Percentiles rank a stretch among this genome's conserved stretches.
Conservation (phyloP, 2,113 vertebrate genomes). For the Eurypyga helias region DNA sequence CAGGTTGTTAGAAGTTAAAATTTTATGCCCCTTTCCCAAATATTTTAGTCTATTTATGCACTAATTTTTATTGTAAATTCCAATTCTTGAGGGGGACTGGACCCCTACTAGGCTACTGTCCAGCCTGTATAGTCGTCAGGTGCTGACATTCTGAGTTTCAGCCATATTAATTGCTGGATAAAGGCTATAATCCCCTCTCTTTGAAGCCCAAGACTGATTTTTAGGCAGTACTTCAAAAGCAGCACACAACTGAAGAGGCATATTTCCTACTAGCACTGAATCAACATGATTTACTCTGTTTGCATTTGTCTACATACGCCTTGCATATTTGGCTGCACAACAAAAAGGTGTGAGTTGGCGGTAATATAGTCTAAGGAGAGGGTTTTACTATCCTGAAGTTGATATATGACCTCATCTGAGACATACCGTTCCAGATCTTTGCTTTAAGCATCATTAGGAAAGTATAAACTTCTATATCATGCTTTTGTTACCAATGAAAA, state of each 20-base stretch:
- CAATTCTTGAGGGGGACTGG: slow-evolving; percentile 81
- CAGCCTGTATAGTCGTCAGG: slow-evolving; percentile 85
- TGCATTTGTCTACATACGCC: slow-evolving; percentile 73
- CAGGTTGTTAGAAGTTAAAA: slow-evolving; percentile 60
- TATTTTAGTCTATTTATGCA: slow-evolving; percentile 61
- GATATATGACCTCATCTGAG: slow-evolving; percentile 72
- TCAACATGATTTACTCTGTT: slow-evolving; percentile 80
- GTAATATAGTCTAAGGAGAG: slow-evolving; percentile 68
- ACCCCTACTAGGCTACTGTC: slow-evolving; percentile 87
- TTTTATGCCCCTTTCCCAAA: slow-evolving; percentile 39
- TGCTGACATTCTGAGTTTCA: slow-evolving; percentile 88
- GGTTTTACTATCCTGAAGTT: slow-evolving; percentile 69
- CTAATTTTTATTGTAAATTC: slow-evolving; percentile 74
- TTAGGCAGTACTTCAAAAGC: slow-evolving; percentile 89
- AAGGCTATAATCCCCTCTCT: slow-evolving; percentile 93
- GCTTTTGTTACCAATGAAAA: slow-evolving; percentile 57
- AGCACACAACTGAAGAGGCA: slow-evolving; percentile 78
- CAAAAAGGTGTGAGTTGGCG: slow-evolving; percentile 77
- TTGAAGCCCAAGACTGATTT: slow-evolving; percentile 93
- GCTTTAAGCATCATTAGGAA: slow-evolving; percentile 74
- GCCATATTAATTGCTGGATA: slow-evolving; percentile 98
- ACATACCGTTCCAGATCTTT: slow-evolving; percentile 66
- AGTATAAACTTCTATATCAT: slow-evolving; percentile 56
- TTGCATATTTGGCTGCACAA: slow-evolving; percentile 79
- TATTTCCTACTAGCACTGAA: slow-evolving; percentile 79